Base-by-base conservation (phyloP, 2,888 invertebrate species). In the Cryptus armator region DNA sequence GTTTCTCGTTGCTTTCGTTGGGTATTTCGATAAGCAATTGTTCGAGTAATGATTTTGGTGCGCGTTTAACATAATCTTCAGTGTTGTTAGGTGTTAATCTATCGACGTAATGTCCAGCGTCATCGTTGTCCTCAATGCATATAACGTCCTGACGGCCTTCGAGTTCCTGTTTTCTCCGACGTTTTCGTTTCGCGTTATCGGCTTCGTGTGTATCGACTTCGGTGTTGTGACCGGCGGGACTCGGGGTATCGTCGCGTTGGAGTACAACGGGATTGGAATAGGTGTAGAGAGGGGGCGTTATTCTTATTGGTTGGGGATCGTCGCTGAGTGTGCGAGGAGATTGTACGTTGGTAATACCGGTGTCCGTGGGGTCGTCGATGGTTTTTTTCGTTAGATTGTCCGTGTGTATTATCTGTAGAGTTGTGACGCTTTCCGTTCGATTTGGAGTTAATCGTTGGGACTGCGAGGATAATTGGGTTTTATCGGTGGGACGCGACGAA, bases 11-110 rank as follows among this genome's bases (percentile, higher is more conserved):
- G 89, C 95, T 95, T 72, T 95, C 95, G 84, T 95, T 94, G 4
- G 98, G 98, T 89, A 98, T 98, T 93, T 98, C 98, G 89, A 98
- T 98, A 1, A 97, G 95, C 89, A 98, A 95, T 92, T 98, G 97
- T 91, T 97, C 97, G 59, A 97, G 94, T 70, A 97, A 92, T 76
- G 96, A 96, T 82, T 94, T 94, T 3, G 91, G 89, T 3, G 91
- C 89, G 14, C 92, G 89, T 46, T 92, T 93, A 1, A 91, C 90
- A 66, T 91, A 93, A 19, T 93, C 93, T 3, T 93, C 93, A 9
- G 90, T 86, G 74, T 88, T 92, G 59, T 91, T 92, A 29, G 90
- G 89, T n/a, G 79, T 44, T 9, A 89, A 86, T 75, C 92, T 90
- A 59, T 93, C 93, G 24, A 92, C 93, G 83, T 92, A 93, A 29